Percentiles rank a stretch among this genome's conserved stretches.
These are phyloP conservation scores for Pammene aurita DNA, from an alignment of 2,888 invertebrate species.

Conservation along the genomic window DNA sequence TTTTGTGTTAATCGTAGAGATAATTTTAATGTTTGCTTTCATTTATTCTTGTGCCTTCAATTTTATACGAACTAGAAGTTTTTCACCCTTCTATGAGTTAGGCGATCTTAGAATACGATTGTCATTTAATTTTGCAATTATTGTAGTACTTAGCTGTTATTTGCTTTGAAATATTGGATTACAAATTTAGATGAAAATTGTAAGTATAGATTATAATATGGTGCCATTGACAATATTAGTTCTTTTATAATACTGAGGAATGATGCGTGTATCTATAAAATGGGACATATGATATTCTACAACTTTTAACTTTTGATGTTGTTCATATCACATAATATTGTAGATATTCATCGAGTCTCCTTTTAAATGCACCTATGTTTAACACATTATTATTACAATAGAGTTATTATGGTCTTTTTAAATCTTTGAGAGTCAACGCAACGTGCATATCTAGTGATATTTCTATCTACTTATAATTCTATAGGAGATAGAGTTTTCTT, in stretches of 20 bases:
- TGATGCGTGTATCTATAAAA: slow-evolving; percentile 43
- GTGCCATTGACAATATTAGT: slow-evolving; percentile 78
- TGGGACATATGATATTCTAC: slow-evolving; percentile 47
- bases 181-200: slow-evolving; percentile 44
- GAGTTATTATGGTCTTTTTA: slow-evolving; percentile 9
- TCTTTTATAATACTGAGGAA: slow-evolving; percentile 56
- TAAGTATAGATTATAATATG: slow-evolving; percentile 50
- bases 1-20: slow-evolving; percentile 40
- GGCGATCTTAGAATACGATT: slow-evolving; percentile 10
- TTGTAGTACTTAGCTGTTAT: background rate
- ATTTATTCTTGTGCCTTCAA: slow-evolving; percentile 39
- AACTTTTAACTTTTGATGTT: slow-evolving; percentile 25
- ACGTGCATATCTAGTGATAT: slow-evolving; percentile 27
- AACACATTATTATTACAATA: slow-evolving; percentile 22
- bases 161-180: slow-evolving; percentile 27
- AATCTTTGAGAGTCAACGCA: slow-evolving; percentile 6
- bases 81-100: slow-evolving; percentile 13
- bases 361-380: slow-evolving; percentile 34
- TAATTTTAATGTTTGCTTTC: slow-evolving; percentile 13
- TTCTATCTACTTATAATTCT: background rate
- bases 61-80: slow-evolving; percentile 33
- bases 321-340: slow-evolving; percentile 28
- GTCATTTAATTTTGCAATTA: slow-evolving; percentile 19
- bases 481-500: background rate
- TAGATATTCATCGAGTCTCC: slow-evolving; percentile 28